phyloP scores from a whole-genome alignment of 2,113 vertebrate species.

The Corythornis vintsioides region DNA sequence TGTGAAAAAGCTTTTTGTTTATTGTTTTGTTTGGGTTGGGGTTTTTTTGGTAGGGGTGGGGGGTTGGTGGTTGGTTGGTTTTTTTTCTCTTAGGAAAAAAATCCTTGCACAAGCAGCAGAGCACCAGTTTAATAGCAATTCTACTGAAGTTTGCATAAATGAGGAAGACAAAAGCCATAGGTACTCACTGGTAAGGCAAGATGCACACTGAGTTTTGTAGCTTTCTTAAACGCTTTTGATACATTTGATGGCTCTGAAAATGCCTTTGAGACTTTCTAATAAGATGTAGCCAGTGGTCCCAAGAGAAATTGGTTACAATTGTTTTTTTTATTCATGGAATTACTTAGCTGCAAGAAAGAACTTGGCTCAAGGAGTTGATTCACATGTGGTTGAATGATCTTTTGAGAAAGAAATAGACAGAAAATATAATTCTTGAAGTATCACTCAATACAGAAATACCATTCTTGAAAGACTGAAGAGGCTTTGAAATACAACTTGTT shows the following conservation, averaged over 20 bases:
- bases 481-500: background rate
- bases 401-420: background rate
- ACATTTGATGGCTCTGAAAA: background rate
- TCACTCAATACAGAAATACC: background rate
- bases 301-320: background rate
- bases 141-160: too few species aligned
- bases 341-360: background rate
- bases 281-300: background rate
- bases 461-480: background rate
- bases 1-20: too few species aligned
- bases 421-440: background rate
- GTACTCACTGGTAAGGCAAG: background rate
- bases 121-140: too few species aligned
- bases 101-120: too few species aligned
- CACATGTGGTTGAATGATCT: background rate
- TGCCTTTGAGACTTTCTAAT: background rate
- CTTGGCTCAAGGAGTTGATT: background rate
- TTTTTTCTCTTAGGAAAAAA: background rate
- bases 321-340: background rate
- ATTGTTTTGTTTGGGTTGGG: too few species aligned
- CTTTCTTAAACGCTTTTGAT: background rate
- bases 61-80: too few species aligned
- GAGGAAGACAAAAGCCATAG: background rate
- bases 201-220: rapidly evolving
- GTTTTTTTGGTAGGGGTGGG: too few species aligned